Evolutionary conservation across 2,797 vertebrate species (phyloP), one percentile per base, ranked within the genome.

Genomic region (Anguilla megastoma): DNA sequence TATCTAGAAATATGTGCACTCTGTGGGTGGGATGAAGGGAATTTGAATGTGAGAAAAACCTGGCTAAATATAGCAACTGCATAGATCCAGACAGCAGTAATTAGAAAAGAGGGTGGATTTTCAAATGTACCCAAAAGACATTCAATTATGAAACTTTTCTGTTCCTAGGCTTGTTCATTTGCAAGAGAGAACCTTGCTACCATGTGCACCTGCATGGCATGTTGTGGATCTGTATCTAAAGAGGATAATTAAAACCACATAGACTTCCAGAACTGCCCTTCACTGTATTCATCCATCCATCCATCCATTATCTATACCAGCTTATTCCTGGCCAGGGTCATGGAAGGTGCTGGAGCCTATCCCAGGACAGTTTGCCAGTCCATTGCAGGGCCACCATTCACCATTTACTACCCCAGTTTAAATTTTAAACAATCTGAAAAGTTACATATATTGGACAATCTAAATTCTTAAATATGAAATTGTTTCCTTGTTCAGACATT

Each of bases 41-140:
- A 90, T 88, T 91, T 90, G 92, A 91, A 93, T 91, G 93, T 93
- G 93, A 94, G 91, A 93, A 93, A 86, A 85, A 89, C 85, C 52
- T 86, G 89, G 90, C 93, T 95, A 94, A 95, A 95, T 91, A 93
- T 95, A 94, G 92, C 88, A 18, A 14, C 2, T 84, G 89, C 48
- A 60, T 90, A 87, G 85, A 93, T 92, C 89, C 90, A 92, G 91
- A 92, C 90, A 33, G 86, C 86, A 89, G 85, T 94, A 91, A 95
- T 93, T 90, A 91, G 90, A 27, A 86, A 88, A 92, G 88, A 90
- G 89, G 88, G 91, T 88, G 76, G 88, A 90, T 86, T 91, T 79
- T 90, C 89, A 89, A 92, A 92, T 66, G 90, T 90, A 12, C 91
- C 89, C 90, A 84, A 89, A 48, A 89, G 90, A 79, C 85, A 1